Conservation (phyloP, 2,888 invertebrate species). For the Strigamia crassipes region DNA sequence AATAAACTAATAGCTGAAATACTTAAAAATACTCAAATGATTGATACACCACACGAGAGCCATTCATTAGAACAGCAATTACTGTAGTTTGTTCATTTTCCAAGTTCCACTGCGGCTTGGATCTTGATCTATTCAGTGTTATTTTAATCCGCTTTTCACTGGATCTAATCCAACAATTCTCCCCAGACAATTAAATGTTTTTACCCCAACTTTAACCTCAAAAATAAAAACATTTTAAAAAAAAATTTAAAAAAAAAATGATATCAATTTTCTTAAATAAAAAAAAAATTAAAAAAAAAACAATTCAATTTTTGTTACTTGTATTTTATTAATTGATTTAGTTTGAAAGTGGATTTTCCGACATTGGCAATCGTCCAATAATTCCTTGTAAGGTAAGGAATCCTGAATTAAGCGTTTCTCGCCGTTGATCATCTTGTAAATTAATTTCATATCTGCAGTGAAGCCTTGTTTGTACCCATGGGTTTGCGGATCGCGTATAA, state of each 20-base stretch:
- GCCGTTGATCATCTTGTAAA: neutral
- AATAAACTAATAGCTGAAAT: neutral
- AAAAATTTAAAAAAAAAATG: too few species aligned
- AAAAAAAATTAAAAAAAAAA: too few species aligned
- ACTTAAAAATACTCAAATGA: neutral
- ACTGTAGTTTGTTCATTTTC: neutral
- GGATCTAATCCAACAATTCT: conserved; percentile 8
- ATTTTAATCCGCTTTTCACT: neutral
- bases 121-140: neutral
- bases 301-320: too few species aligned
- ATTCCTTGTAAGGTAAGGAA: neutral
- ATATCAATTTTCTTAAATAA: too few species aligned
- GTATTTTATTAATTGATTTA: too few species aligned
- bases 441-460: neutral
- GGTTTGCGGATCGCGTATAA: neutral
- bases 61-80: neutral
- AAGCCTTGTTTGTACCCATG: neutral
- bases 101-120: neutral
- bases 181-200: neutral
- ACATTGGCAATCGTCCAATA: neutral
- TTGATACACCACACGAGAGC: neutral
- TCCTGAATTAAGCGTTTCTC: neutral
- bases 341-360: neutral
- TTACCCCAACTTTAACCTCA: neutral
- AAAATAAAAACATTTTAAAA: too few species aligned